Conservation (phyloP, 2,888 invertebrate species). For the Tridacna crocea region DNA sequence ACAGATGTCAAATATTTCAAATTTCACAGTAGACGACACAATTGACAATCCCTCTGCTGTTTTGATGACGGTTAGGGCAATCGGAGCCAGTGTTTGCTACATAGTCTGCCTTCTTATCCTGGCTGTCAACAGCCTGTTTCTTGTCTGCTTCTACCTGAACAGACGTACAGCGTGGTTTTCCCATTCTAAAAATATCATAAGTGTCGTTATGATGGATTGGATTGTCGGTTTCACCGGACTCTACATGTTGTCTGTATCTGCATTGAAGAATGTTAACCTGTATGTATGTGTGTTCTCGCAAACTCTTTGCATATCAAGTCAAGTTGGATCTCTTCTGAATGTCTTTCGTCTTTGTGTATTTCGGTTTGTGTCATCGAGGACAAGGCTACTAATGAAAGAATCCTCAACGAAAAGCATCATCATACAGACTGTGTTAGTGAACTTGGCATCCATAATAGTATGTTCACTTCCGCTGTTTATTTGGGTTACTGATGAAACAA, state of each 20-base stretch:
- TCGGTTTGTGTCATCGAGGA: slow-evolving; percentile 3
- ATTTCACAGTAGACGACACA: background rate
- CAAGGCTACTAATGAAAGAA: background rate
- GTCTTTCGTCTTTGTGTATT: slow-evolving; percentile 28
- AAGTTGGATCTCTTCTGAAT: slow-evolving; percentile 29
- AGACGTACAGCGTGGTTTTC: slow-evolving; percentile 24
- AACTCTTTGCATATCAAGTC: slow-evolving; percentile 24
- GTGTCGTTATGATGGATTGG: slow-evolving; percentile 30
- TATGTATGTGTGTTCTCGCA: slow-evolving; percentile 25
- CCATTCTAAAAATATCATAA: slow-evolving; percentile 36
- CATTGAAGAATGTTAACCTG: background rate
- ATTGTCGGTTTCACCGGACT: slow-evolving; percentile 32
- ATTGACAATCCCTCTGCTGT: background rate
- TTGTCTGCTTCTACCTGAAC: slow-evolving; percentile 39
- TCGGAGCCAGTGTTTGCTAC: slow-evolving; percentile 20
- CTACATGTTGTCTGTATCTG: slow-evolving; percentile 5
- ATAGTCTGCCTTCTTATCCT: slow-evolving; percentile 10
- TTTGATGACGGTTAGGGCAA: background rate
- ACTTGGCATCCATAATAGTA: slow-evolving; percentile 6
- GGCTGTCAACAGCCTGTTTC: slow-evolving; percentile 27
- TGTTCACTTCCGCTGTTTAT: slow-evolving; percentile 20
- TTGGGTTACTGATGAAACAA: slow-evolving; percentile 6
- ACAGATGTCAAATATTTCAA: background rate
- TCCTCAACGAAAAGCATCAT: slow-evolving; percentile 10
- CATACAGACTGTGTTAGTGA: slow-evolving; percentile 19